Conservation (phyloP, 2,113 vertebrate genomes). For the Pantherophis guttatus region DNA sequence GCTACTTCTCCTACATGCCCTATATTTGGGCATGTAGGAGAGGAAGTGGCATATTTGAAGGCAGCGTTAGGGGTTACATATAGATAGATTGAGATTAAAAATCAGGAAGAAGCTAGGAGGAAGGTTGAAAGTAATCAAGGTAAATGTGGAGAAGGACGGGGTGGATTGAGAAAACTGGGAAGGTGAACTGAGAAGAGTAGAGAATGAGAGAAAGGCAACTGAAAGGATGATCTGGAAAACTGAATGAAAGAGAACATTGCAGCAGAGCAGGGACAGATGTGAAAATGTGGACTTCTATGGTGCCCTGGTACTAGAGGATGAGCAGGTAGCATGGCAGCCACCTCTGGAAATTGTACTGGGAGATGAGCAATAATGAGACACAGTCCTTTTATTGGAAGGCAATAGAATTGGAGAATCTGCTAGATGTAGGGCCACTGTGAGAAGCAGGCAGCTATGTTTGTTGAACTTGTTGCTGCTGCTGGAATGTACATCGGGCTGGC, state of each 20-base stretch:
- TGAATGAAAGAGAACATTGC: neutral
- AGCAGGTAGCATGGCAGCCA: neutral
- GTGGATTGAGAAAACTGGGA: neutral
- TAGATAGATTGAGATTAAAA: neutral
- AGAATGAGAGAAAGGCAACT: neutral
- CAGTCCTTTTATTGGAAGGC: neutral
- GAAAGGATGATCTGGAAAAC: neutral
- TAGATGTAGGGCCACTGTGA: neutral
- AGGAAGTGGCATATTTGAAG: neutral
- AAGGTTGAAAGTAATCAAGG: neutral
- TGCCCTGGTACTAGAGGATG: neutral
- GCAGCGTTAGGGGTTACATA: neutral
- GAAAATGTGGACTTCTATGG: neutral
- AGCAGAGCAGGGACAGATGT: neutral
- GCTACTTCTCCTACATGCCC: too few species aligned
- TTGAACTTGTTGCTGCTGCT: neutral
- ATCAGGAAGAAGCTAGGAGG: neutral
- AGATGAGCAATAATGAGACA: neutral
- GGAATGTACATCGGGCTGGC: neutral
- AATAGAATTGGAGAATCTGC: neutral
- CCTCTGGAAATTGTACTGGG: neutral
- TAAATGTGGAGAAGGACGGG: neutral
- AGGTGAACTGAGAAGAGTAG: neutral
- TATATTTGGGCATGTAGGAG: neutral
- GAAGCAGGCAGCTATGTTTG: neutral